Base-by-base conservation (phyloP, 2,113 vertebrate species). In the Tapirus terrestris region DNA sequence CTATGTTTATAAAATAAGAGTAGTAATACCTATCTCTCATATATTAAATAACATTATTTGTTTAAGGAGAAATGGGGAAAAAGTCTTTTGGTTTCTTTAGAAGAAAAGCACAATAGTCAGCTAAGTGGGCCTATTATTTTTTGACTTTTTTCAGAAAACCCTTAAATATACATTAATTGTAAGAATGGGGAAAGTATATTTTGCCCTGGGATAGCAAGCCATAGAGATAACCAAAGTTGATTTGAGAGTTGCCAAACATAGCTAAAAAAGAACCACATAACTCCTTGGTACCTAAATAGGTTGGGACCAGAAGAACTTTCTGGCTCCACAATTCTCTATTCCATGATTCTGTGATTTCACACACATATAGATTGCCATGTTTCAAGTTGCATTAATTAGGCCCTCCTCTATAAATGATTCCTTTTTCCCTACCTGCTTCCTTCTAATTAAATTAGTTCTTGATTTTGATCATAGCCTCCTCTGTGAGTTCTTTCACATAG, bases 31-130 rank as follows among this genome's bases (percentile, higher is more conserved):
- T 39, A 90, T 75, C 83, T 33, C 11, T 79, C 70, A 65, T 67
- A 76, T 93, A 75, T 83, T 93, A 92, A 80, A 82, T 91, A 23
- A 58, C 0, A 14, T 63, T 14, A 67, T 85, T 80, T 97, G 6
- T 85, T 90, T 95, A 94, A 82, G 33, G n/a, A 95, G 33, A 93
- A 84, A 86, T 31, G 8, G 21, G 56, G 16, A 77, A 70, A 97
- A 91, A 87, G 36, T 75, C 36, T 14, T 61, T 75, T 36, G 51
- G n/a, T 4, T 79, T 80, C 33, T 86, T 93, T 56, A 68, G 58
- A 75, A 87, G 43, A 75, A 79, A 94, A 3, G 2, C 2, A 58
- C 29, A 36, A 60, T 45, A 70, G 43, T 90, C 3, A 81, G n/a
- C 53, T 90, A 43, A 95, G 13, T 39, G 1, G 16, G 2, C 36